These are phyloP conservation scores for Muricea muricata DNA, from an alignment of 92 coral and sea anemone species.

Conservation along the genomic window DNA sequence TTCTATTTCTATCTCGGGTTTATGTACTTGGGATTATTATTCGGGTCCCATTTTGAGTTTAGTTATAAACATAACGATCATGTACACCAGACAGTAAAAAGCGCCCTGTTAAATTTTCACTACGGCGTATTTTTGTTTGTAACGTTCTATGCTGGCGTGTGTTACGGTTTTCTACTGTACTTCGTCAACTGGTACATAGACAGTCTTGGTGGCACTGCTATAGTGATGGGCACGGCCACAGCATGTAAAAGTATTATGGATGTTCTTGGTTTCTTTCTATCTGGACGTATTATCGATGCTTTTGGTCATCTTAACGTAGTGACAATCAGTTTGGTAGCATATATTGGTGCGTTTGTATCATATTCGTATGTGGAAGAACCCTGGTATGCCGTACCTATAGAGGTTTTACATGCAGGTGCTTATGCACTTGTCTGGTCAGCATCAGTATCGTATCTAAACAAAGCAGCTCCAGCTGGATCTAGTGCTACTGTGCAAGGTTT, in stretches of 20 bases:
- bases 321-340: conserved; percentile 79
- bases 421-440: conserved; percentile 92
- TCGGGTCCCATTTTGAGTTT: conserved; percentile 77
- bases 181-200: conserved; percentile 97
- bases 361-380: conserved; percentile 79
- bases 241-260: conserved; percentile 86
- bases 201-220: conserved; percentile 80
- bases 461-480: conserved; percentile 69
- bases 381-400: conserved; percentile 88
- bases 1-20: conserved; percentile 83
- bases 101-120: conserved; percentile 48
- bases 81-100: conserved; percentile 39
- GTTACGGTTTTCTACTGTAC: conserved; percentile 87
- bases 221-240: conserved; percentile 89
- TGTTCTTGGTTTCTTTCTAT: conserved; percentile 70
- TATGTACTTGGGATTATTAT: conserved; percentile 74
- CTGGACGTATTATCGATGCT: conserved; percentile 66
- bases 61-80: conserved; percentile 47
- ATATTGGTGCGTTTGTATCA: conserved; percentile 72
- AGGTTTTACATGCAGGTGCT: conserved; percentile 84
- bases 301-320: conserved; percentile 79
- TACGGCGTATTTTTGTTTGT: conserved; percentile 74
- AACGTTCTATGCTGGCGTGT: conserved; percentile 77
- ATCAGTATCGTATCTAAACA: conserved; percentile 79
- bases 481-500: conserved; percentile 89